A percentile compares a stretch with the other conserved stretches of the same genome.
phyloP scores from a whole-genome alignment of 2,888 invertebrate species.

The Blastobasis adustella region DNA sequence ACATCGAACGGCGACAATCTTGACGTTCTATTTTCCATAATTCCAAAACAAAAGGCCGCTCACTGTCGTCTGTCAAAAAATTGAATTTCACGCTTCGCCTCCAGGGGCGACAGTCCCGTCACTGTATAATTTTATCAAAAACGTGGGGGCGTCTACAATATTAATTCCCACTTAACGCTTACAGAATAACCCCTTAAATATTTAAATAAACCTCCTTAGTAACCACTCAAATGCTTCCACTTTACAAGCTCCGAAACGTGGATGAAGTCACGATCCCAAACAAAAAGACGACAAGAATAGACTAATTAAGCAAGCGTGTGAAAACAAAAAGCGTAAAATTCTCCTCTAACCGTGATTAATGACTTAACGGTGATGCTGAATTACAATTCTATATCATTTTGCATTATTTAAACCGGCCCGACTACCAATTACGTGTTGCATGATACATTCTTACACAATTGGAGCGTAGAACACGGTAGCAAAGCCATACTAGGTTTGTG shows the following conservation, averaged over 20 bases:
- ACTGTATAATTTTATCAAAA: neutral
- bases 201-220: too few species aligned
- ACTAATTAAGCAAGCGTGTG: too few species aligned
- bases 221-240: too few species aligned
- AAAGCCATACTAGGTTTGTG: conserved; percentile 40
- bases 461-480: conserved; percentile 54
- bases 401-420: too few species aligned
- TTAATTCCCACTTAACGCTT: too few species aligned
- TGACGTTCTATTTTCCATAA: too few species aligned
- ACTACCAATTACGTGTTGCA: conserved; percentile 29
- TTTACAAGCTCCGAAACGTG: too few species aligned
- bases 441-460: conserved; percentile 66
- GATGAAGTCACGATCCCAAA: too few species aligned
- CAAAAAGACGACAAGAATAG: too few species aligned
- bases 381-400: neutral
- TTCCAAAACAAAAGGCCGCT: neutral
- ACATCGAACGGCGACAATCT: too few species aligned
- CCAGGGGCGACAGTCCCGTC: conserved; percentile 1
- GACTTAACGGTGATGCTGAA: neutral
- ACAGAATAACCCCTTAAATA: too few species aligned
- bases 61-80: conserved; percentile 1
- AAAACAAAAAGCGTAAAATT: neutral
- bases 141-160: neutral
- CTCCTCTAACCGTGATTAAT: neutral
- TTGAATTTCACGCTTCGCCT: conserved; percentile 4